These are phyloP conservation scores for Craterocephalus amniculus DNA, from an alignment of 2,797 vertebrate genomes.

Conservation along the genomic window DNA sequence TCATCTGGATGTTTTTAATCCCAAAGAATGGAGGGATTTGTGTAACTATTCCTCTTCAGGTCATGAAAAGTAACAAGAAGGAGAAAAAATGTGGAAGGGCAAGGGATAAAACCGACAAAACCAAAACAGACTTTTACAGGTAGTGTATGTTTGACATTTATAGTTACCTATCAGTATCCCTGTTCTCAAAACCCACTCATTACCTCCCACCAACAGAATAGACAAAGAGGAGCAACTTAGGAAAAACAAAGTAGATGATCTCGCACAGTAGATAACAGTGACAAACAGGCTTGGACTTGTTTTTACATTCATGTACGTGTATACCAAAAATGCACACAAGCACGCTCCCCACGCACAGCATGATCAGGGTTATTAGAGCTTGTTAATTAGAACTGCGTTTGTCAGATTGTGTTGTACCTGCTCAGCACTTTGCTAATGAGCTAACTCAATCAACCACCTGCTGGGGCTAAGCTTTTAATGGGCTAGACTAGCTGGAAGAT, in stretches of 20 bases:
- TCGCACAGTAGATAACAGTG: conserved; percentile 36
- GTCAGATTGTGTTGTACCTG: conserved; percentile 72
- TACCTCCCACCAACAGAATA: conserved; percentile 18
- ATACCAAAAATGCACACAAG: conserved; percentile 26
- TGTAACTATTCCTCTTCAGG: conserved; percentile 43
- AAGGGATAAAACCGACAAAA: neutral
- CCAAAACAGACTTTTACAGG: neutral
- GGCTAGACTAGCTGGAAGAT: conserved; percentile 47
- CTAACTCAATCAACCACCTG: conserved; percentile 80
- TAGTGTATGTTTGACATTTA: neutral
- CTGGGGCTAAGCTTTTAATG: conserved; percentile 69
- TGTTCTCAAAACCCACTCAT: conserved; percentile 7
- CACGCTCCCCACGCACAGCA: conserved; percentile 34
- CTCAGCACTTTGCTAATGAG: conserved; percentile 80
- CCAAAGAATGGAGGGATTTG: conserved; percentile 44
- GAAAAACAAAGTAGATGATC: conserved; percentile 40
- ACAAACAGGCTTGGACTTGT: conserved; percentile 62
- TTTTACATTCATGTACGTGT: conserved; percentile 47
- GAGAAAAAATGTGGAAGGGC: neutral
- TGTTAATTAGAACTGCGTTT: conserved; percentile 79
- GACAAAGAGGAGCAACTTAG: conserved; percentile 9
- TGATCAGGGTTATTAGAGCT: conserved; percentile 70
- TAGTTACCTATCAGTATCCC: conserved; percentile 30
- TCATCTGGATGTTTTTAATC: conserved; percentile 53
- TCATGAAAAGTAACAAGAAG: conserved; percentile 14